phyloP scores from a whole-genome alignment of 2,888 invertebrate species.

The Tolmerus cingulatus region DNA sequence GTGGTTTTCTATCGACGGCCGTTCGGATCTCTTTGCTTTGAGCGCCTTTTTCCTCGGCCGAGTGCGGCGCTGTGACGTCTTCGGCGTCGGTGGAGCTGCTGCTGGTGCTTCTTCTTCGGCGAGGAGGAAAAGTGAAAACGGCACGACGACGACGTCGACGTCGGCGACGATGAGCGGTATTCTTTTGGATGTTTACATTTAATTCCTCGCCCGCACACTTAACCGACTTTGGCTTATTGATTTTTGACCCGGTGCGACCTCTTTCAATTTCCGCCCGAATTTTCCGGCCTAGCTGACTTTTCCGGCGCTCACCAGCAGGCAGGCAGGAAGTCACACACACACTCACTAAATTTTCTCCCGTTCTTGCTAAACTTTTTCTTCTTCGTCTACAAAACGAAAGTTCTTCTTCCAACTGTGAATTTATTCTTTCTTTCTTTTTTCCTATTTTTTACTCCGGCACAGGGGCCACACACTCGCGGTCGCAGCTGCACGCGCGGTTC shows the following conservation, averaged over 20 bases:
- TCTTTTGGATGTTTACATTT: conserved; percentile 12
- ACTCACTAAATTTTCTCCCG: neutral
- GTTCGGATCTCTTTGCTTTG: neutral
- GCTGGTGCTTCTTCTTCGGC: neutral
- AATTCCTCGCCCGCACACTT: neutral
- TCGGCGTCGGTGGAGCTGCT: neutral
- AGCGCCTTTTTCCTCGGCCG: neutral
- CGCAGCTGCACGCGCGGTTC: neutral
- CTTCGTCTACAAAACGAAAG: neutral
- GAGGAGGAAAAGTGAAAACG: neutral
- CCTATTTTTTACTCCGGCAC: neutral
- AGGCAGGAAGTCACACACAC: neutral
- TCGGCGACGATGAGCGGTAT: neutral
- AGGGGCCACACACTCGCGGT: neutral
- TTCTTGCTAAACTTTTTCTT: neutral
- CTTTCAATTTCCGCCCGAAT: neutral
- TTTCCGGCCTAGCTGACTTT: neutral
- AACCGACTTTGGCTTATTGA: neutral
- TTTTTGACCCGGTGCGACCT: neutral
- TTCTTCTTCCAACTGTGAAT: neutral
- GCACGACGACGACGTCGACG: neutral
- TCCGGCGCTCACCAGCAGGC: neutral
- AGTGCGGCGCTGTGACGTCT: neutral
- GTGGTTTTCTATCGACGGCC: conserved; percentile 5
- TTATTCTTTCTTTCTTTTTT: neutral